These are phyloP conservation scores for Apostichopus leukothele DNA, from an alignment of 53 echinoderm and acorn worm genomes.

Conservation along the genomic window DNA sequence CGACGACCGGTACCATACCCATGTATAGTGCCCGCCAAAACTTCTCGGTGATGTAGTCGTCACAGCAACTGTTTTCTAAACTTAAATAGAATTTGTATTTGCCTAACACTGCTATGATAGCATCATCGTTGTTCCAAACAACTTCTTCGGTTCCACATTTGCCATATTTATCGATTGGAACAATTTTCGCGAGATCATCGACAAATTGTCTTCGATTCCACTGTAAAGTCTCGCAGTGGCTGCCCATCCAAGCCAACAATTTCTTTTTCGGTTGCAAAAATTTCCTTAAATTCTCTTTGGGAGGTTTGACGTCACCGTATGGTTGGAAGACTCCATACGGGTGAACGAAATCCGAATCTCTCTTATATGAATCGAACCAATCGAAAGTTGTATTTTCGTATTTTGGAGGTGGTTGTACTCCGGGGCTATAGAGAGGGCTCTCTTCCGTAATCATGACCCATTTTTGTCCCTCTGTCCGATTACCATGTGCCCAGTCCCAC, in stretches of 20 bases:
- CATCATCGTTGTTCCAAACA: background rate
- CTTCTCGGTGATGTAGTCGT: slow-evolving; percentile 42
- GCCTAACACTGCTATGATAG: background rate
- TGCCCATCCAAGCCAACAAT: slow-evolving; percentile 40
- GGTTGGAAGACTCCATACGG: slow-evolving; percentile 21
- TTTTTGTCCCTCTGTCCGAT: background rate
- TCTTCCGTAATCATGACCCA: slow-evolving; percentile 43
- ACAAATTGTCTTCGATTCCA: slow-evolving; percentile 35
- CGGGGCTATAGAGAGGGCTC: slow-evolving; percentile 30
- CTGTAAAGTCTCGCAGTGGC: slow-evolving; percentile 39
- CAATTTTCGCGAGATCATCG: background rate
- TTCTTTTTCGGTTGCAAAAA: background rate
- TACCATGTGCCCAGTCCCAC: slow-evolving; percentile 42
- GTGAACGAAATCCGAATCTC: slow-evolving; percentile 34
- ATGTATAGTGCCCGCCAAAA: slow-evolving; percentile 44
- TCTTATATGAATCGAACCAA: slow-evolving; percentile 44
- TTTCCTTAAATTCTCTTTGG: background rate
- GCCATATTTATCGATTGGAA: slow-evolving; percentile 16
- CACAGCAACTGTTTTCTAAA: slow-evolving; percentile 48
- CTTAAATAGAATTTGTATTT: slow-evolving; percentile 45
- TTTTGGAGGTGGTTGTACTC: slow-evolving; percentile 17
- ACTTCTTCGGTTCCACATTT: slow-evolving; percentile 27
- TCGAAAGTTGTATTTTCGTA: slow-evolving; percentile 24
- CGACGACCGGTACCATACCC: slow-evolving; percentile 28
- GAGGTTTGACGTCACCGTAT: background rate